Conservation (phyloP, 1,140 invertebrate species). For the Venturia canescens region DNA sequence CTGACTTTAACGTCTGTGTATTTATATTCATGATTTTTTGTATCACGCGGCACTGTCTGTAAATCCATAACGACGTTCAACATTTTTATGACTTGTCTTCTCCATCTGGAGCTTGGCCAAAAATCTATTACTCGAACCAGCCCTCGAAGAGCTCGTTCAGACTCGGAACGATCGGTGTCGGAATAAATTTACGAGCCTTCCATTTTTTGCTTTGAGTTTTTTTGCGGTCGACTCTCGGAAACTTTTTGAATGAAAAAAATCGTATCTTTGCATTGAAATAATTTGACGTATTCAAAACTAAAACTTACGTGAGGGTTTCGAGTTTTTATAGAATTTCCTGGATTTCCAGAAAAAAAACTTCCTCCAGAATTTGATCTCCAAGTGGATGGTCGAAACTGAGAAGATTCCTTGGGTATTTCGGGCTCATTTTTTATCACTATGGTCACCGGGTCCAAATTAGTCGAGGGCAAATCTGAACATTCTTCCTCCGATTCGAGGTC, state of each 20-base stretch:
- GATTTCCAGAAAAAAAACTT: constrained; percentile 8
- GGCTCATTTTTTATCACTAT: not conserved
- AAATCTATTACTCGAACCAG: constrained; percentile 50
- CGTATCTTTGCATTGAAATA: not conserved
- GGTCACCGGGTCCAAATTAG: constrained; percentile 1
- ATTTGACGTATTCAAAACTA: not conserved
- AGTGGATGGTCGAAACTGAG: not conserved
- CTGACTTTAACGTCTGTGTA: not conserved
- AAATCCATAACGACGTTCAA: constrained; percentile 51
- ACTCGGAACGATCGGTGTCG: constrained; percentile 37
- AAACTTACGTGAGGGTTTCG: constrained; percentile 5
- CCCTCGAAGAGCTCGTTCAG: too few species aligned
- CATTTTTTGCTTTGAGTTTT: constrained; percentile 1
- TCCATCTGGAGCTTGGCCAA: constrained; percentile 25
- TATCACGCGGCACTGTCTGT: constrained; percentile 29
- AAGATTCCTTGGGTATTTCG: not conserved
- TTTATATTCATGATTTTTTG: constrained; percentile 31
- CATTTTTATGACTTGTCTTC: constrained; percentile 45
- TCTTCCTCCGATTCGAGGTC: constrained; percentile 46
- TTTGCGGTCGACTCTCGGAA: not conserved
- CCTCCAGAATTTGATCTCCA: not conserved
- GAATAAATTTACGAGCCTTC: constrained; percentile 48
- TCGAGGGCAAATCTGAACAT: constrained; percentile 19
- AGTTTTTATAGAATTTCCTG: constrained; percentile 8
- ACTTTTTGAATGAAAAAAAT: constrained; percentile 24